phyloP scores from a whole-genome alignment of 2,888 invertebrate genomes.

The Julus scanicus region DNA sequence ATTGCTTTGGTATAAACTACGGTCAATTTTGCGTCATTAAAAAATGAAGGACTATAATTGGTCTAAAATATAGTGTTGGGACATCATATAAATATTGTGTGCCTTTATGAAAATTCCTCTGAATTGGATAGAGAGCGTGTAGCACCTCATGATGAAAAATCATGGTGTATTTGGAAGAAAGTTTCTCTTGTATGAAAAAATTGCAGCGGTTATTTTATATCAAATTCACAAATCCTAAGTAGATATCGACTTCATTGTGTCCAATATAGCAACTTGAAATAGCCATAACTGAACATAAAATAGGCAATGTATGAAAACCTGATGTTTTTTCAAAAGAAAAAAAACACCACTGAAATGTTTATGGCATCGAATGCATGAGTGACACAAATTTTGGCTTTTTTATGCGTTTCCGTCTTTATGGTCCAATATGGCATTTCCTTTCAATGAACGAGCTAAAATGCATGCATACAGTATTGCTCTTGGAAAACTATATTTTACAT shows the following conservation, averaged over 20 bases:
- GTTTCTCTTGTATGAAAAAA: not conserved
- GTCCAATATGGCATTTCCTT: not conserved
- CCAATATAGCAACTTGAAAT: constrained; percentile 11
- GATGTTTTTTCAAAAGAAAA: not conserved
- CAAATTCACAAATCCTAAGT: constrained; percentile 5
- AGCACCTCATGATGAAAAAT: too few relatives aligned
- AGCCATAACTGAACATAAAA: not conserved
- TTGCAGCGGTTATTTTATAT: not conserved
- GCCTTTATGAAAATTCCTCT: too few relatives aligned
- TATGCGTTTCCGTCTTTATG: not conserved
- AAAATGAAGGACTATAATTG: too few relatives aligned
- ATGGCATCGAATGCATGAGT: constrained; percentile 25
- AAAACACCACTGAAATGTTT: constrained; percentile 21
- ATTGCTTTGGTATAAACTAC: too few relatives aligned
- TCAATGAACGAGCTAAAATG: not conserved
- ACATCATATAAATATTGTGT: too few relatives aligned
- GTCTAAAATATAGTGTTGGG: too few relatives aligned
- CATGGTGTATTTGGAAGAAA: not conserved
- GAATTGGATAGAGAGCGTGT: too few relatives aligned
- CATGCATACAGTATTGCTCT: constrained; percentile 27
- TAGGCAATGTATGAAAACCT: not conserved
- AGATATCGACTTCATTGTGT: constrained; percentile 15
- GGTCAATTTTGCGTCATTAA: too few relatives aligned
- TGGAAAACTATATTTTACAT: constrained; percentile 31
- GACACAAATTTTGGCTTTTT: constrained; percentile 39